A percentile compares a stretch with the other conserved stretches of the same genome.
Evolutionary conservation across 2,888 invertebrate species (phyloP).

Genomic region (Microplitis manilae): DNA sequence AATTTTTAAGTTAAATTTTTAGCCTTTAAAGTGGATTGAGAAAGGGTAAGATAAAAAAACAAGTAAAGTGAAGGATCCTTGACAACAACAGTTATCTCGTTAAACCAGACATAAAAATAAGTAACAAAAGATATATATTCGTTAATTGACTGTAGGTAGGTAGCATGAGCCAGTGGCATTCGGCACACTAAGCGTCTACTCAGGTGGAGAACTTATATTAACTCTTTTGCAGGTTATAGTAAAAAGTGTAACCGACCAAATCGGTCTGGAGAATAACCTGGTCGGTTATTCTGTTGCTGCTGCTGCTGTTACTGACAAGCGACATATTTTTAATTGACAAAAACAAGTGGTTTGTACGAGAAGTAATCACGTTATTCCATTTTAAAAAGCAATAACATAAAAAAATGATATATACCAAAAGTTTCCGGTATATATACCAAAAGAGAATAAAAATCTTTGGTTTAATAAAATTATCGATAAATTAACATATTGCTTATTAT

Average conservation of each 20-base stretch:
- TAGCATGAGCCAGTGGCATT: slow-evolving; percentile 19
- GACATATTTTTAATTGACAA: slow-evolving; percentile 15
- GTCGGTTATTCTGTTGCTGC: background rate
- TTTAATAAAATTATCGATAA: no score
- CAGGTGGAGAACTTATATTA: background rate
- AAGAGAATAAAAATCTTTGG: no score
- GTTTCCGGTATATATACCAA: no score
- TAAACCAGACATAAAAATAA: slow-evolving; percentile 10
- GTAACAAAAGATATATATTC: slow-evolving; percentile 14
- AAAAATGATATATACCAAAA: no score
- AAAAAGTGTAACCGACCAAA: background rate
- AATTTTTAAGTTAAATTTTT: no score
- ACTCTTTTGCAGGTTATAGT: background rate
- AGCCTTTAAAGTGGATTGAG: no score
- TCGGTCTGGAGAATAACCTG: slow-evolving; percentile 8
- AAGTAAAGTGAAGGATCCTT: slow-evolving; percentile 3
- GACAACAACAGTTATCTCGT: slow-evolving; percentile 18
- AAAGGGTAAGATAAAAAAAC: no score
- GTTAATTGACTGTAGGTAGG: slow-evolving; percentile 32
- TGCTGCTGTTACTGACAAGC: no score
- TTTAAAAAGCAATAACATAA: no score
- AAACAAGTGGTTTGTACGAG: slow-evolving; percentile 9
- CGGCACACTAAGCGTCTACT: background rate
- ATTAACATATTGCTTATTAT: no score
- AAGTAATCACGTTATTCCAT: no score